These are phyloP conservation scores for Drosophila anomalata DNA, from an alignment of 2,888 invertebrate species.

Conservation along the genomic window DNA sequence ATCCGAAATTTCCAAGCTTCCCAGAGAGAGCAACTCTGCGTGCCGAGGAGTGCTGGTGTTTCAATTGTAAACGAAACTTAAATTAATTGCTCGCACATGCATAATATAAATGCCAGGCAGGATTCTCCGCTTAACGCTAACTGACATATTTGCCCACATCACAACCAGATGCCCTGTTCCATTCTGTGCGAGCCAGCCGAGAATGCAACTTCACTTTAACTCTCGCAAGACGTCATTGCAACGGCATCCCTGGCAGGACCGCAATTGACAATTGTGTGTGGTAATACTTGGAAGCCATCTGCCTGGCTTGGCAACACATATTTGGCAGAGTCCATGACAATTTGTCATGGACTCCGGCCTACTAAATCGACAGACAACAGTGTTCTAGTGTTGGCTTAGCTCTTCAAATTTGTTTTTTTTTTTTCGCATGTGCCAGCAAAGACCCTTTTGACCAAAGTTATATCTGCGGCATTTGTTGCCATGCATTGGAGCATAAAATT, in stretches of 20 bases:
- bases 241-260: slow-evolving; percentile 40
- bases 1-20: slow-evolving; percentile 68
- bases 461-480: slow-evolving; percentile 71
- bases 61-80: slow-evolving; percentile 76
- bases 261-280: slow-evolving; percentile 61
- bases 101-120: slow-evolving; percentile 67
- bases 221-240: slow-evolving; percentile 62
- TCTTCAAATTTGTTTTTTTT: slow-evolving; percentile 73
- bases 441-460: slow-evolving; percentile 20
- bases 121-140: slow-evolving; percentile 68
- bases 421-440: slow-evolving; percentile 44
- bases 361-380: slow-evolving; percentile 30
- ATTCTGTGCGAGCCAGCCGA: slow-evolving; percentile 13
- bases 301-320: slow-evolving; percentile 45
- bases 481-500: slow-evolving; percentile 72
- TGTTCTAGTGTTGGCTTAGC: slow-evolving; percentile 60
- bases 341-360: slow-evolving; percentile 63
- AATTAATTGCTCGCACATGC: slow-evolving; percentile 77
- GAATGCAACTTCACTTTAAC: slow-evolving; percentile 54
- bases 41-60: slow-evolving; percentile 39
- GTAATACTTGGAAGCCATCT: slow-evolving; percentile 24
- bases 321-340: too few relatives aligned
- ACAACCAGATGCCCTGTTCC: slow-evolving; percentile 25
- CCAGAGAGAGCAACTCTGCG: slow-evolving; percentile 22
- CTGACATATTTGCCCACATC: slow-evolving; percentile 72